These are phyloP conservation scores for Bufo bufo DNA, from an alignment of 2,113 vertebrate genomes.

Conservation along the genomic window DNA sequence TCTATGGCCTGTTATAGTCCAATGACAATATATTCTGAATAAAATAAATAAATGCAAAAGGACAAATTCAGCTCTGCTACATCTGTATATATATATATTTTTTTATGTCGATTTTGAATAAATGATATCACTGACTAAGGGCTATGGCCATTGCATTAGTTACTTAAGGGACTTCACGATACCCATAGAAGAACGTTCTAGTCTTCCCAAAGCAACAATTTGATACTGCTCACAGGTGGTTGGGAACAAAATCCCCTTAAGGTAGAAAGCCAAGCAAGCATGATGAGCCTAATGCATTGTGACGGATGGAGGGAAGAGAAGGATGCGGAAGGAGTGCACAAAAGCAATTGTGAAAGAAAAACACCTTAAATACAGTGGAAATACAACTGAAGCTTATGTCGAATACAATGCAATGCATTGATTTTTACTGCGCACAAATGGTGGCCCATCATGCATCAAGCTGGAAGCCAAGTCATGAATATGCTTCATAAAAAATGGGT, in stretches of 20 bases:
- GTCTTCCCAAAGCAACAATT: background rate
- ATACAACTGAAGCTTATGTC: background rate
- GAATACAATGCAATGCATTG: background rate
- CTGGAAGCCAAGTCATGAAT: background rate
- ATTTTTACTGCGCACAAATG: background rate
- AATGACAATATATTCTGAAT: too few relatives aligned
- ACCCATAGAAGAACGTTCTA: background rate
- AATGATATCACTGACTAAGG: background rate
- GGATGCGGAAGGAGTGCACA: background rate
- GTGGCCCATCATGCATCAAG: background rate
- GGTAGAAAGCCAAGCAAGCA: constrained; percentile 26
- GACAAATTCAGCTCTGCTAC: too few relatives aligned
- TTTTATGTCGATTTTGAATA: background rate
- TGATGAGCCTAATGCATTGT: constrained; percentile 5
- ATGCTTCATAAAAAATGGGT: background rate
- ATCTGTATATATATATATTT: too few relatives aligned
- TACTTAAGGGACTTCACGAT: background rate
- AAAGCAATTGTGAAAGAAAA: background rate
- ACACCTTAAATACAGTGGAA: background rate
- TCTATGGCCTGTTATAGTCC: background rate
- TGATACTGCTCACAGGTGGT: constrained; percentile 64
- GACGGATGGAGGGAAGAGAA: background rate
- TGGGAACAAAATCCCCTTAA: constrained; percentile 57
- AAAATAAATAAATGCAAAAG: too few relatives aligned
- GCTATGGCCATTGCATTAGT: background rate